These are phyloP conservation scores for Polymixis lichenea DNA, from an alignment of 2,888 invertebrate genomes.

Conservation along the genomic window DNA sequence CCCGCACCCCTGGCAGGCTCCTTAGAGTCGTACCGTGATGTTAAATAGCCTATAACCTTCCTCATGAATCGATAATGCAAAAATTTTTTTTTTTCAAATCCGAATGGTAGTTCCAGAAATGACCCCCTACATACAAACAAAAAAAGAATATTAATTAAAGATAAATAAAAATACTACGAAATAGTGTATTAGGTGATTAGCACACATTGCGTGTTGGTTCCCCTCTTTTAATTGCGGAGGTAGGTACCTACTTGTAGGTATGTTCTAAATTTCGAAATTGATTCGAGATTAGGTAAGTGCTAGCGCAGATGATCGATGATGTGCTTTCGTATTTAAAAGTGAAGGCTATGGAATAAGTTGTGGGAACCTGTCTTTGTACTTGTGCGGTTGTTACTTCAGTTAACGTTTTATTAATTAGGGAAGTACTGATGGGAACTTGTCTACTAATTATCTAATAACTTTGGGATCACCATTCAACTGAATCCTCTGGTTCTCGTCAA, in stretches of 20 bases:
- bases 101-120: no score
- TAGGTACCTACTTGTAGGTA: not conserved
- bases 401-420: not conserved
- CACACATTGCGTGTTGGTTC: slow-evolving; percentile 23
- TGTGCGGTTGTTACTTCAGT: slow-evolving; percentile 5
- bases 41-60: no score
- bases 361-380: not conserved
- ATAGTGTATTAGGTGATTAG: slow-evolving; percentile 19
- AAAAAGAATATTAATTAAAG: no score
- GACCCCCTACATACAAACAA: no score
- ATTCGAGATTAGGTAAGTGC: slow-evolving; percentile 41
- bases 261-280: slow-evolving; percentile 16
- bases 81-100: no score
- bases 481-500: not conserved
- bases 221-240: slow-evolving; percentile 6
- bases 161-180: slow-evolving; percentile 29
- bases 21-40: no score
- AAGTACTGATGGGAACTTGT: not conserved
- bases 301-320: slow-evolving; percentile 35
- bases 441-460: not conserved
- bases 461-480: not conserved
- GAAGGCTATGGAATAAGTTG: slow-evolving; percentile 17
- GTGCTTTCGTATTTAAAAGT: slow-evolving; percentile 27
- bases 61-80: no score
- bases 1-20: no score